Evolutionary conservation across 53 echinoderm and acorn worm species (phyloP), one percentile per base, ranked within the genome.

Genomic region (Stichopus horrens): DNA sequence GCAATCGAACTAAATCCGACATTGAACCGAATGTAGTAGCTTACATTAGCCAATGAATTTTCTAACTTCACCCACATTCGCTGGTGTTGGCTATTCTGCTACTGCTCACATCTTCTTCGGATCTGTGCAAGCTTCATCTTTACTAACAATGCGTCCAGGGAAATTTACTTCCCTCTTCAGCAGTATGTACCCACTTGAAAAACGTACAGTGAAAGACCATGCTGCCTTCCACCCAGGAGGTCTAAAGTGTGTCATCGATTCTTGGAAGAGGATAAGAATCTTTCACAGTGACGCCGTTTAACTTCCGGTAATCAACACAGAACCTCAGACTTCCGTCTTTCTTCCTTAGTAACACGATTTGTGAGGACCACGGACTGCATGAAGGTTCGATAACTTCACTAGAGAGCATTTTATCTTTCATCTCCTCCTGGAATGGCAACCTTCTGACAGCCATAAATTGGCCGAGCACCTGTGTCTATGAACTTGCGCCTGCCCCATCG

Each of bases 231-330:
- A 37, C 1, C 37, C 0, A 37, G 2, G 14, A 83, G 21, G 4
- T 83, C 83, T 21, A 83, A 22, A 0, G 83, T 83, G n/a, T n/a
- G 23, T 83, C 83, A 11, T 83, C 83, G 18, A 83, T 83, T 58
- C 83, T 21, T 3, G 83, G 81, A 55, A 81, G 81, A 10, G 81
- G 81, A 60, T 83, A 83, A 4, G 83, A 83, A 20, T 83, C 83
- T 22, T 83, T 83, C 20, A 83, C 59, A 0, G 83, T 83, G 0
- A 83, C 83, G 7, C 21, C 83, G 4, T 83, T 83, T 9, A 83
- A 22, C 23, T 83, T 83, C 23, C 83, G 14, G 20, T 22, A 83
- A 22, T 83, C 83, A 5, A 63, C 22, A 20, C 81, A 54, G 14
- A 81, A 54, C 4, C 58, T 4, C 81, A 81, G 14, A 55, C 57